These are phyloP conservation scores for Kradibia gibbosae DNA, from an alignment of 1,140 invertebrate genomes.

Conservation along the genomic window DNA sequence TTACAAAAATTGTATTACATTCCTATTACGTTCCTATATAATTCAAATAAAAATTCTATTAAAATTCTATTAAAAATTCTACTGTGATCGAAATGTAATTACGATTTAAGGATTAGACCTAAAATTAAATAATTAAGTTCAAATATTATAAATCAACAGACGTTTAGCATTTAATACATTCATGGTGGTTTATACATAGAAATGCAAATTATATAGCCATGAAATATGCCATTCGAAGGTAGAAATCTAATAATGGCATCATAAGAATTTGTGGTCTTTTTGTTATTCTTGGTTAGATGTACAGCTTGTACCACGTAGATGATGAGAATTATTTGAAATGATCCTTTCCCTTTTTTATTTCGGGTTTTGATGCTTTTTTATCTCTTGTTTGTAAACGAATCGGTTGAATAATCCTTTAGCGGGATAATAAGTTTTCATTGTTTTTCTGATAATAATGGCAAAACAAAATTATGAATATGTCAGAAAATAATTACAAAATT, in stretches of 20 bases:
- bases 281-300: neutral
- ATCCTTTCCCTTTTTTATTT: neutral
- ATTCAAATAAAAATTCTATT: no score
- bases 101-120: neutral
- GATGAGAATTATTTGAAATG: neutral
- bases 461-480: neutral
- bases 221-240: neutral
- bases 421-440: neutral
- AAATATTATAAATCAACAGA: neutral
- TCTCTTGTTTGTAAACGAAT: neutral
- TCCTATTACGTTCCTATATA: no score
- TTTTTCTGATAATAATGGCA: neutral
- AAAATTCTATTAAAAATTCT: no score
- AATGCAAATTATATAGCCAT: neutral
- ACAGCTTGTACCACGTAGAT: constrained; percentile 6
- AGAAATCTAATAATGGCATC: neutral
- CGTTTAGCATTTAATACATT: neutral
- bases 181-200: neutral
- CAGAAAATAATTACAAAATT: neutral
- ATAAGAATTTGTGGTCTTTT: constrained; percentile 5
- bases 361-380: neutral
- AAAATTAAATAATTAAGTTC: neutral
- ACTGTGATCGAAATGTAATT: neutral
- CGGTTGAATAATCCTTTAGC: neutral
- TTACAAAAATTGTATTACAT: no score